Evolutionary conservation across 2,888 invertebrate genomes (phyloP).

Genomic region (Rhagium mordax): DNA sequence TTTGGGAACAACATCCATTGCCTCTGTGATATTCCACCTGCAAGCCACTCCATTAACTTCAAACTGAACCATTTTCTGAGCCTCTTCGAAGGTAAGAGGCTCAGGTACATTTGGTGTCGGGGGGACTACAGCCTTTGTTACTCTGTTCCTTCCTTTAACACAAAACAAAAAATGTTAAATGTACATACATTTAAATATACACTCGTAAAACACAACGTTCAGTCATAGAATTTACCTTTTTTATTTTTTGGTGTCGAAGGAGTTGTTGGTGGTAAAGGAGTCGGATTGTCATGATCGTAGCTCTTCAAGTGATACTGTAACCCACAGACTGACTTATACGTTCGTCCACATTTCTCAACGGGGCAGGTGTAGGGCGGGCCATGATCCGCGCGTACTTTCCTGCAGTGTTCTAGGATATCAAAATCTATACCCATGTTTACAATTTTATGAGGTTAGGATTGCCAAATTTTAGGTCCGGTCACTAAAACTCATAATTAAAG

Average conservation of each 20-base stretch:
- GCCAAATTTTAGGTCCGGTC: not conserved
- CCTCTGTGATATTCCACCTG: constrained; percentile 74
- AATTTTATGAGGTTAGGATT: not conserved
- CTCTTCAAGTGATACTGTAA: constrained; percentile 89
- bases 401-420: constrained; percentile 89
- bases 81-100: constrained; percentile 86
- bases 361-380: constrained; percentile 91
- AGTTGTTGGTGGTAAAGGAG: constrained; percentile 75
- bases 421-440: constrained; percentile 84
- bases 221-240: constrained; percentile 68
- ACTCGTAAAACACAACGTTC: not conserved
- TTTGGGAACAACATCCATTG: constrained; percentile 79
- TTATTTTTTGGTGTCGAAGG: constrained; percentile 76
- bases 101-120: constrained; percentile 75
- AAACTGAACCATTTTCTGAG: constrained; percentile 89
- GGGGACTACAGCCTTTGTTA: constrained; percentile 55
- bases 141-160: constrained; percentile 51
- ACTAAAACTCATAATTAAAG: not conserved
- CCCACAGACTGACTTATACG: constrained; percentile 89
- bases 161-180: not conserved
- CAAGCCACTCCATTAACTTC: constrained; percentile 81
- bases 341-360: constrained; percentile 86
- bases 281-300: constrained; percentile 87
- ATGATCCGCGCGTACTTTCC: constrained; percentile 85
- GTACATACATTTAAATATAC: not conserved